Base-by-base conservation (phyloP, 2,113 vertebrate genomes). In the Rhinolophus ferrumequinum region DNA sequence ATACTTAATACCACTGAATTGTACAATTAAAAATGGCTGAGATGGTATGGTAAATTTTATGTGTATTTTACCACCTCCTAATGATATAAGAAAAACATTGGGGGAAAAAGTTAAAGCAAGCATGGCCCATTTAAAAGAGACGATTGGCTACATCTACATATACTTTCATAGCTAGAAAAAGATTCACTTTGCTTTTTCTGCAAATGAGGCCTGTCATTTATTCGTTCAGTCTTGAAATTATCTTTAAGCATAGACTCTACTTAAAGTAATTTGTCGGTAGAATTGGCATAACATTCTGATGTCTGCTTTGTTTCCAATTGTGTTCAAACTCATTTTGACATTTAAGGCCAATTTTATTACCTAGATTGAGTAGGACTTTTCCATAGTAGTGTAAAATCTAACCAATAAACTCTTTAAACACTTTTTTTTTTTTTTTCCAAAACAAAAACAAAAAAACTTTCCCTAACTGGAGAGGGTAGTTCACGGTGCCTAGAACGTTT, bases 231-330 rank as follows among this genome's bases (percentile, higher is more conserved):
- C 26, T 30, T 88, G 33, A 92, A 77, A 83, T 83, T 47, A 88
- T 47, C 52, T 58, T 38, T 73, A 83, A 88, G 41, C 33, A 11
- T 2, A 82, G 28, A 54, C 35, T 60, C 56, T 69, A 91, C 60
- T 54, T 30, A 84, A 70, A 80, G 60, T 87, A 84, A 92, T 79
- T 79, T 89, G 64, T 14, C 85, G 18, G 58, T 89, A 35, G 41
- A 84, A 96, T 11, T 76, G 13, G n/a, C 18, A 62, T 73, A 41
- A 67, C 60, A 87, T 62, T 86, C 30, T 76, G 66, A 81, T 93
- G 58, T 69, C 58, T 90, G 54, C 30, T 90, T 81, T 87, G 30
- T 70, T 93, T 77, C 54, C 47, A 84, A 92, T 79, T 90, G 85
- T 56, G 30, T 56, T 96, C 72, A 38, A 81, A 67, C 19, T 96